Base-by-base conservation (phyloP, 2,113 vertebrate species). In the Arvicanthis niloticus region DNA sequence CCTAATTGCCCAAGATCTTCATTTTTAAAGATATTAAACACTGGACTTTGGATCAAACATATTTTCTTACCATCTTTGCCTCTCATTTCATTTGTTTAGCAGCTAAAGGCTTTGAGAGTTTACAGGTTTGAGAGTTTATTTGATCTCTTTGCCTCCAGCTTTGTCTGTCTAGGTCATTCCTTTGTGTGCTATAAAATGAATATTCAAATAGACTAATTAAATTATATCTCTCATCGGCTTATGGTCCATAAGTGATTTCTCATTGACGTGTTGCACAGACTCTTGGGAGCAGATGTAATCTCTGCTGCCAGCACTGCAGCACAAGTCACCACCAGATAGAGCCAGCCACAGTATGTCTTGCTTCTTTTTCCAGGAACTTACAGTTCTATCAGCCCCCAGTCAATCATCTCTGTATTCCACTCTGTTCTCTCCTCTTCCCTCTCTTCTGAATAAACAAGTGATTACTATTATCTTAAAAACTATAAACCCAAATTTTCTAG, bases 201-300 rank as follows among this genome's bases (percentile, higher is more conserved):
- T 97, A 93, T 70, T 93, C 68, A 78, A 93, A 77, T 10, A 48
- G 12, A 48, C 77, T 91, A 93, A 96, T 96, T 89, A 91, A 94
- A 87, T 93, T 85, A 58, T 91, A 58, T 75, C 89, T 92, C 82
- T 91, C 68, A 90, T 88, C 93, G 88, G 16, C 40, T 60, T 73
- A 84, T 48, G 77, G 82, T n/a, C 53, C 87, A 81, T 70, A 75
- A 78, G 60, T 75, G 65, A 91, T 45, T 80, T 94, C 89, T 81
- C 45, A 89, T 0, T 80, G 89, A 91, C 68, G 26, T 0, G 0
- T 12, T 78, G 81, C 60, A 93, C 45, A 96, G 86, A 53, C 77
- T 67, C 80, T 24, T 86, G 82, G 24, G 45, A 77, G 48, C 10
- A 11, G 76, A 40, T 65, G 17, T 29, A 1, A 22, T 65, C n/a